Evolutionary conservation across 2,888 invertebrate species (phyloP), one percentile per base, ranked within the genome.

Genomic region (Eustalomyia histrio): DNA sequence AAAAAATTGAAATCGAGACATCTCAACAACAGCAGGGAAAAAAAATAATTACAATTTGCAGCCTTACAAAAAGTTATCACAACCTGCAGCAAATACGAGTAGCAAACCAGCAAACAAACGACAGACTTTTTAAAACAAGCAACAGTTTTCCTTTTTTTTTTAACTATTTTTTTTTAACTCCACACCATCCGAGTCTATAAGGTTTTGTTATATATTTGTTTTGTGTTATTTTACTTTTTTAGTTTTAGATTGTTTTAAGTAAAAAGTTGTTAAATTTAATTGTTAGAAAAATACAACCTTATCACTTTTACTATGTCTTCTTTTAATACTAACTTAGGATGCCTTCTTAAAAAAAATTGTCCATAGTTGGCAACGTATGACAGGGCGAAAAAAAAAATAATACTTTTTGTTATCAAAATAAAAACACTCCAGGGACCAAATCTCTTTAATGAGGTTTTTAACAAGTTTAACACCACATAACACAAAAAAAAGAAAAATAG

Each of bases 361-460:
- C 43, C 43, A 1, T 14, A 47, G 14, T 5, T 53, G 18, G 10
- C 18, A 18, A 61, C 21, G 21, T 55, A 72, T 35, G 60, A 65
- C 71, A 72, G 21, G n/a, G 60, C 24, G 24, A 76, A 67, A 47
- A n/a, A 6, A 67, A 65, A 60, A 1, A 61, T n/a, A 61, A 67
- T 10, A 29, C 35, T 64, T 55, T 53, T 18, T 35, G 21, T 63
- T 72, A 71, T 76, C 72, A 68, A 47, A 58, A 64, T 72, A 58
- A 76, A 67, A 76, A 68, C 76, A 64, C 80, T 76, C 73, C 63
- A 73, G 80, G 80, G 80, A 18, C 55, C 58, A 63, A 68, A 76
- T 68, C 67, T 63, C 50, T 72, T 72, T 76, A 73, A 76, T 80
- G 47, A 80, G 76, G 80, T 80, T 80, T 80, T 69, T 64, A 76